phyloP scores from a whole-genome alignment of 2,797 vertebrate species.

The Scleropages formosus region DNA sequence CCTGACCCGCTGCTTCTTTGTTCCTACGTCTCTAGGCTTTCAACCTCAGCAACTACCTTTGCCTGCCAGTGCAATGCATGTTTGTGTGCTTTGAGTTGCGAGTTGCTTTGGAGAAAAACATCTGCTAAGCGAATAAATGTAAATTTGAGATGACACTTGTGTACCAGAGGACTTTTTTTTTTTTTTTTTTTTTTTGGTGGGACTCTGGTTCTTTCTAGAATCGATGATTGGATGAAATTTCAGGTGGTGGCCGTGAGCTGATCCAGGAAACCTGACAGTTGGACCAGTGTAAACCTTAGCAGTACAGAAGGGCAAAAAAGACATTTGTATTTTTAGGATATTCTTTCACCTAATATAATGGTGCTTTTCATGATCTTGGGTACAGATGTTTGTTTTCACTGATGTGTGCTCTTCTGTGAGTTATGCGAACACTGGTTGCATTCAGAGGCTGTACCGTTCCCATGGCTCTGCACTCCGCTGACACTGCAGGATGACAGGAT shows the following conservation, averaged over 20 bases:
- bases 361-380: neutral
- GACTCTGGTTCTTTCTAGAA: neutral
- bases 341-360: neutral
- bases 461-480: slow-evolving; percentile 49
- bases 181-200: no score
- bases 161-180: no score
- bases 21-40: no score
- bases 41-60: no score
- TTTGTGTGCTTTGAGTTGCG: no score
- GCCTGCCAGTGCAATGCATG: no score
- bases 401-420: slow-evolving; percentile 26
- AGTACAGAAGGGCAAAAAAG: no score
- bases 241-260: neutral
- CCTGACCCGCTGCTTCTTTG: no score
- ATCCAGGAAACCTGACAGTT: neutral
- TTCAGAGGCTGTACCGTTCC: slow-evolving; percentile 43
- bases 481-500: slow-evolving; percentile 38
- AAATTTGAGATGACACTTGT: no score
- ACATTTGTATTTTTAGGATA: neutral
- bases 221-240: neutral
- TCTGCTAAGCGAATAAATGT: no score
- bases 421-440: slow-evolving; percentile 32
- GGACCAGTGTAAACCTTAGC: neutral
- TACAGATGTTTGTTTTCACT: slow-evolving; percentile 19
- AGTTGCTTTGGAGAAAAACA: no score